A percentile compares a stretch with the other conserved stretches of the same genome.
phyloP scores from a whole-genome alignment of 1,140 invertebrate genomes.

The Paralvinella palmiformis region DNA sequence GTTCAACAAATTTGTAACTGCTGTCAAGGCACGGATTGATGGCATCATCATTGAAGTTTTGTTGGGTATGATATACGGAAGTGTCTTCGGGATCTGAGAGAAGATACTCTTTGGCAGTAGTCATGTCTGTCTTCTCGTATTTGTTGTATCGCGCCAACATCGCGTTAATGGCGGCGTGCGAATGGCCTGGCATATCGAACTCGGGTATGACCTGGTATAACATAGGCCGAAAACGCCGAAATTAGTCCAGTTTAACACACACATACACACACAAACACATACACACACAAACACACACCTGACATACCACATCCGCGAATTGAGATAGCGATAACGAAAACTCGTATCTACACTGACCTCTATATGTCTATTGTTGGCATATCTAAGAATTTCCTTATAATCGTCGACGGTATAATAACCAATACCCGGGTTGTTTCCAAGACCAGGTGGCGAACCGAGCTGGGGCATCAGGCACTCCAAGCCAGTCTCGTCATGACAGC shows the following conservation, averaged over 20 bases:
- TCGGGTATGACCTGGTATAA: slow-evolving; percentile 39
- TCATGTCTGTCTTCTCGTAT: neutral
- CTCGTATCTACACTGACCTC: too few relatives aligned
- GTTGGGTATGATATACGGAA: slow-evolving; percentile 36
- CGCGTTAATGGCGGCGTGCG: slow-evolving; percentile 34
- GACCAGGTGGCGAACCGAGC: slow-evolving; percentile 35
- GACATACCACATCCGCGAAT: too few relatives aligned
- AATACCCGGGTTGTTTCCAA: too few relatives aligned
- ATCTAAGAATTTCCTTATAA: slow-evolving; percentile 34
- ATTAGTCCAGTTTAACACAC: neutral
- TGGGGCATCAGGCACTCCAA: slow-evolving; percentile 31
- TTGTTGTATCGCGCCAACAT: slow-evolving; percentile 14
- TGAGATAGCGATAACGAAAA: too few relatives aligned
- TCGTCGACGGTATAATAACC: slow-evolving; percentile 37
- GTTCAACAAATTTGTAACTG: slow-evolving; percentile 37
- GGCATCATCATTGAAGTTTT: slow-evolving; percentile 40
- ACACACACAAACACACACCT: too few relatives aligned
- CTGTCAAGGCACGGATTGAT: slow-evolving; percentile 42
- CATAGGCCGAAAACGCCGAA: neutral
- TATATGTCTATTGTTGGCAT: slow-evolving; percentile 28
- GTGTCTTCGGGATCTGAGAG: slow-evolving; percentile 34
- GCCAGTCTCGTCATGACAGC: slow-evolving; percentile 36
- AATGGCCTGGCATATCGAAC: slow-evolving; percentile 42
- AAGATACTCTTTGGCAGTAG: neutral
- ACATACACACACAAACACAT: too few relatives aligned